Percentiles rank a stretch among this genome's conserved stretches.
phyloP scores from a whole-genome alignment of 2,888 invertebrate genomes.

The Agrilus mali region DNA sequence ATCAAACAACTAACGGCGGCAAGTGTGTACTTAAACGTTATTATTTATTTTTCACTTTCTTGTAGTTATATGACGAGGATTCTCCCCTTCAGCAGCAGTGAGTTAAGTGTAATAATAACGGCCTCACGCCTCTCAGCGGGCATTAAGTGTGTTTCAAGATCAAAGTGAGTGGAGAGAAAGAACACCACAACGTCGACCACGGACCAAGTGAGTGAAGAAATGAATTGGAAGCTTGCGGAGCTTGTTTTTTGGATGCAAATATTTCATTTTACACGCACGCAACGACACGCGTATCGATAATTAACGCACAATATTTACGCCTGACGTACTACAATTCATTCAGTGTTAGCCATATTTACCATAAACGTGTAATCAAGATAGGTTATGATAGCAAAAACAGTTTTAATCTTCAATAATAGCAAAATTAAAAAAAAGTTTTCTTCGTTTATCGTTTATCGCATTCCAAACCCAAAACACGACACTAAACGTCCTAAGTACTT shows the following conservation, averaged over 20 bases:
- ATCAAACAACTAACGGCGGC: no score
- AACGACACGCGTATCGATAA: conserved; percentile 10
- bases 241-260: no score
- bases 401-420: no score
- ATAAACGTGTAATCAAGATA: no score
- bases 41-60: conserved; percentile 26
- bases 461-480: no score
- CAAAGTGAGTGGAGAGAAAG: conserved; percentile 22
- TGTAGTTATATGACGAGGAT: conserved; percentile 22
- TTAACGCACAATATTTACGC: conserved; percentile 11
- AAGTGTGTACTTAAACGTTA: conserved; percentile 14
- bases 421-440: no score
- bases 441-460: no score
- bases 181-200: conserved; percentile 9
- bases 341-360: no score
- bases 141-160: conserved; percentile 35
- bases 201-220: background rate
- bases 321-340: conserved; percentile 11
- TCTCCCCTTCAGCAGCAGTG: conserved; percentile 16
- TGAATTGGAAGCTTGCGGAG: no score
- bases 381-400: no score
- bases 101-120: conserved; percentile 19
- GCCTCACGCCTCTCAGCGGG: conserved; percentile 29
- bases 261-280: background rate
- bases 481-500: no score